These are phyloP conservation scores for Zaprionus lachaisei DNA, from an alignment of 1,140 invertebrate genomes.

Conservation along the genomic window DNA sequence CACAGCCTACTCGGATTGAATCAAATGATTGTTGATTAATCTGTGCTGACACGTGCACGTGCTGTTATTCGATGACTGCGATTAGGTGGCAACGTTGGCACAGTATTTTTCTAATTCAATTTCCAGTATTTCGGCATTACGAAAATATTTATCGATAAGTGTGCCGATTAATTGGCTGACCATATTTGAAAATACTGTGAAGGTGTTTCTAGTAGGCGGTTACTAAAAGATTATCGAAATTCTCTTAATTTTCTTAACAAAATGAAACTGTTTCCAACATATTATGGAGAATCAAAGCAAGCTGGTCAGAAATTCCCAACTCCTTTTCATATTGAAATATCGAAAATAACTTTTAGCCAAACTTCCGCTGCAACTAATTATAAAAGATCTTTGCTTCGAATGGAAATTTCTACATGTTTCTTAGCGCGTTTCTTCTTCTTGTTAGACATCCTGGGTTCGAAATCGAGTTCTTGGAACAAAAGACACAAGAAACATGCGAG, in stretches of 20 bases:
- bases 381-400: slow-evolving; percentile 29
- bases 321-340: background rate
- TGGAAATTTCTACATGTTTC: slow-evolving; percentile 9
- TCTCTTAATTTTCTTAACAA: background rate
- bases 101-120: background rate
- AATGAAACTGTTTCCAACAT: background rate
- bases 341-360: slow-evolving; percentile 14
- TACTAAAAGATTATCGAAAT: background rate
- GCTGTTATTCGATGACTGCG: background rate
- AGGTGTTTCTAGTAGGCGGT: background rate
- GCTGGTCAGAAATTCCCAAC: background rate
- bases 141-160: background rate
- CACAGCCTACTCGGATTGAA: slow-evolving; percentile 29
- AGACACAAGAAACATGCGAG: slow-evolving; percentile 50
- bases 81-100: background rate
- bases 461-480: slow-evolving; percentile 55
- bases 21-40: slow-evolving; percentile 5
- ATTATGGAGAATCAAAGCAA: background rate
- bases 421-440: background rate
- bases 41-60: background rate
- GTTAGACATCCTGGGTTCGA: background rate
- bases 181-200: background rate
- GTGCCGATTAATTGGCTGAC: background rate
- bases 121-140: background rate
- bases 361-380: slow-evolving; percentile 39